phyloP scores from a whole-genome alignment of 1,140 invertebrate species.

The Gerris buenoi region DNA sequence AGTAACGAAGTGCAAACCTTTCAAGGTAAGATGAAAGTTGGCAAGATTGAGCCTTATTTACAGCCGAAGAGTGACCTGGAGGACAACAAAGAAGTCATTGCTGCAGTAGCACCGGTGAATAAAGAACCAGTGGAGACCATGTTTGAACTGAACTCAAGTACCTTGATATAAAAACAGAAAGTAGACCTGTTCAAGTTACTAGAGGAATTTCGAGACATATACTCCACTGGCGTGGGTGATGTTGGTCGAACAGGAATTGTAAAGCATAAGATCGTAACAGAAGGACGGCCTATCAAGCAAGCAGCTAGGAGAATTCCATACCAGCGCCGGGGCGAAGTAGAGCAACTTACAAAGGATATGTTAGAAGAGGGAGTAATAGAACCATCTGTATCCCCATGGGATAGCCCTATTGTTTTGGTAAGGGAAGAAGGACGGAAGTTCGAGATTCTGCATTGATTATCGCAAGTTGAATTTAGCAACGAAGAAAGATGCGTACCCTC shows the following conservation, averaged over 20 bases:
- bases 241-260: background rate
- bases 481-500: background rate
- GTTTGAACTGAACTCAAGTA: background rate
- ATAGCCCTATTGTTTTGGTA: background rate
- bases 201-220: background rate
- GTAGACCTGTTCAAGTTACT: background rate
- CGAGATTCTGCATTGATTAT: background rate
- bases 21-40: background rate
- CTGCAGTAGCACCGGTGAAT: background rate
- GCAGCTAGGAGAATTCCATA: background rate
- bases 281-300: background rate
- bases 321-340: background rate
- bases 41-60: background rate
- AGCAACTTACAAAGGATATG: background rate
- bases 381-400: background rate
- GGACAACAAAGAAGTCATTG: background rate
- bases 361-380: background rate
- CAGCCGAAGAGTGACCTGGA: background rate
- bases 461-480: background rate
- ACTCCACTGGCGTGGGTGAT: background rate
- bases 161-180: background rate
- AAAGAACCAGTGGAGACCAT: background rate
- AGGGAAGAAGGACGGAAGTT: background rate
- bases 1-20: background rate
- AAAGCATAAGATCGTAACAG: background rate